Evolutionary conservation across 23 tunicate species (phyloP).

Genomic region (Ciona savignyi): DNA sequence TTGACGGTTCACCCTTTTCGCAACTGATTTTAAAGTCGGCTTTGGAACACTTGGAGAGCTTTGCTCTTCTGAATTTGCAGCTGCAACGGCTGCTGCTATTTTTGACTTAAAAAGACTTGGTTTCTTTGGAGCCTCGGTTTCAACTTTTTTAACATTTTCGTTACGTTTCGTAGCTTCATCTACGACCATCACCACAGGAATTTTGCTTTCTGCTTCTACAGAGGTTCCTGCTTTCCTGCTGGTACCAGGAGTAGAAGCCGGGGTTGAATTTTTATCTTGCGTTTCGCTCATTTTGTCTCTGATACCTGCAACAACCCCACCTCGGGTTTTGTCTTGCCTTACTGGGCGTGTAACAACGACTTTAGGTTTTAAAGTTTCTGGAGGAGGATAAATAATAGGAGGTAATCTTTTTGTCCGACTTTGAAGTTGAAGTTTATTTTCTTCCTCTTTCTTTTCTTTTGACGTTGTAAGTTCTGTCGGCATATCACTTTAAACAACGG

Average conservation of each 20-base stretch:
- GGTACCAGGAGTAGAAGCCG: neutral
- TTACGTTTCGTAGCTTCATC: neutral
- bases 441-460: no score
- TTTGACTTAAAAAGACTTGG: neutral
- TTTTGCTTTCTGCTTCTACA: neutral
- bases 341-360: no score
- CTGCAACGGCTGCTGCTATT: neutral
- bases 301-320: no score
- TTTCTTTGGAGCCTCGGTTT: neutral
- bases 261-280: neutral
- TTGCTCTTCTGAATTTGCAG: no score
- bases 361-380: no score
- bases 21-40: slow-evolving; percentile 46
- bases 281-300: neutral
- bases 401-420: no score
- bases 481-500: no score
- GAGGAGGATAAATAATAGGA: no score
- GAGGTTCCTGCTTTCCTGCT: neutral
- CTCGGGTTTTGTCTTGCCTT: no score
- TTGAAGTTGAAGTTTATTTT: no score
- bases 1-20: slow-evolving; percentile 43
- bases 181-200: neutral
- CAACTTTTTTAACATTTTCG: neutral
- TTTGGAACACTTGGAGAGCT: no score
- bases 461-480: no score